These are phyloP conservation scores for Prionailurus bengalensis DNA, from an alignment of 2,113 vertebrate genomes.

Conservation along the genomic window DNA sequence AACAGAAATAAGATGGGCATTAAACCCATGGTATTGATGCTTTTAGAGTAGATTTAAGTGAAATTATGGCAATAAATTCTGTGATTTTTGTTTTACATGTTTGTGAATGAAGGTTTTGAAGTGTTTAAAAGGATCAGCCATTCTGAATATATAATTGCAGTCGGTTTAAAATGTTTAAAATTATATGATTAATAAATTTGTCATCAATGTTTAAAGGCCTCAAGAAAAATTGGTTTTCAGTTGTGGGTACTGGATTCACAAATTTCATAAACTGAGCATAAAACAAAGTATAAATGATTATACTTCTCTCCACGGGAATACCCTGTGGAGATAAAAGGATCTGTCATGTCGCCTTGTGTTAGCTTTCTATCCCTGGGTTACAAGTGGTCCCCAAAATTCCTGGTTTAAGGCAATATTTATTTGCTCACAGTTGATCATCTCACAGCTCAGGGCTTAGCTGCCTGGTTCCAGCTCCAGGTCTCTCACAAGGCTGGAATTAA, in stretches of 20 bases:
- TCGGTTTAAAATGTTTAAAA: constrained; percentile 32
- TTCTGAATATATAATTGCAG: not conserved
- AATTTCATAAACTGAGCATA: constrained; percentile 59
- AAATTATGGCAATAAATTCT: not conserved
- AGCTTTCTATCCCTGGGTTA: not conserved
- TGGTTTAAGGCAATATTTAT: not conserved
- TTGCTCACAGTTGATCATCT: not conserved
- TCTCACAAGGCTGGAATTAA: not conserved
- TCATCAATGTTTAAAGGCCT: constrained; percentile 36
- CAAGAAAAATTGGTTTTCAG: constrained; percentile 47
- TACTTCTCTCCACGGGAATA: not conserved
- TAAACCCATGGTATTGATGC: not conserved
- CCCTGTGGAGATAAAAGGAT: not conserved
- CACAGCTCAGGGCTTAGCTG: not conserved
- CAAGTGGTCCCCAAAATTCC: not conserved
- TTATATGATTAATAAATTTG: constrained; percentile 49
- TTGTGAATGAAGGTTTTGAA: constrained; percentile 21
- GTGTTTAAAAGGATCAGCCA: constrained; percentile 12
- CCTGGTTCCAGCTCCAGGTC: not conserved
- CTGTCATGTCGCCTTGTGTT: not conserved
- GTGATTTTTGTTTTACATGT: constrained; percentile 3
- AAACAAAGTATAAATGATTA: constrained; percentile 50
- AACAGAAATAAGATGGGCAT: constrained; percentile 32
- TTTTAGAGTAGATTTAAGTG: not conserved
- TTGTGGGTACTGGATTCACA: constrained; percentile 22